phyloP scores from a whole-genome alignment of 2,888 invertebrate genomes.

The Pristionchus japonicus region DNA sequence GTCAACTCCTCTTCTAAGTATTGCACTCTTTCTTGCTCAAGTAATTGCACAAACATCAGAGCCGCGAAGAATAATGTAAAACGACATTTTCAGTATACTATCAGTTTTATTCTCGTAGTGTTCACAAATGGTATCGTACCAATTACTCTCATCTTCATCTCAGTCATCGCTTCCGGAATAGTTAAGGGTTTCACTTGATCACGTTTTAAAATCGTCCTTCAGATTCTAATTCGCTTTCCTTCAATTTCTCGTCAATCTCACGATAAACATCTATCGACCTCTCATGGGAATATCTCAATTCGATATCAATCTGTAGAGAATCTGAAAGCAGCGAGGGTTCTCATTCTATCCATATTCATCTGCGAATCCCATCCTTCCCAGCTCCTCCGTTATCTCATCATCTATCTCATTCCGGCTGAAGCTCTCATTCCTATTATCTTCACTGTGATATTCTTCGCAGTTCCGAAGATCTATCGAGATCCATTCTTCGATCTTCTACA shows the following conservation, averaged over 20 bases:
- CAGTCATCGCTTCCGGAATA: not conserved
- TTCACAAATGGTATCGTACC: not conserved
- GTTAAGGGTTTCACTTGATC: not conserved
- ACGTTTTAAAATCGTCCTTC: too few relatives aligned
- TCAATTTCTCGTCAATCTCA: not conserved
- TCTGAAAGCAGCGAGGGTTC: not conserved
- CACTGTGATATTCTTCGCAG: not conserved
- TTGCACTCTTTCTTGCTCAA: not conserved
- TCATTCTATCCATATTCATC: not conserved
- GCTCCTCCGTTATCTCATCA: conserved; percentile 11
- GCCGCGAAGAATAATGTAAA: not conserved
- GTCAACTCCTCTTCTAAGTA: not conserved
- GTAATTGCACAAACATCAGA: not conserved
- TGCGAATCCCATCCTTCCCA: not conserved
- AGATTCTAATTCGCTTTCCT: not conserved
- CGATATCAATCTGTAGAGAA: conserved; percentile 31
- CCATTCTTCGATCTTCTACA: conserved; percentile 27
- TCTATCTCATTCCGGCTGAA: not conserved
- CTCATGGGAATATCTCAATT: not conserved
- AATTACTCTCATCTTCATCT: not conserved
- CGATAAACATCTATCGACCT: not conserved
- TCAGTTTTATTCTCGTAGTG: not conserved
- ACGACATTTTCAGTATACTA: not conserved
- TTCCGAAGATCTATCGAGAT: not conserved
- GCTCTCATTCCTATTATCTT: conserved; percentile 19